Conservation (phyloP, 53 echinoderm and acorn worm genomes). For the Actinopyga echinites region DNA sequence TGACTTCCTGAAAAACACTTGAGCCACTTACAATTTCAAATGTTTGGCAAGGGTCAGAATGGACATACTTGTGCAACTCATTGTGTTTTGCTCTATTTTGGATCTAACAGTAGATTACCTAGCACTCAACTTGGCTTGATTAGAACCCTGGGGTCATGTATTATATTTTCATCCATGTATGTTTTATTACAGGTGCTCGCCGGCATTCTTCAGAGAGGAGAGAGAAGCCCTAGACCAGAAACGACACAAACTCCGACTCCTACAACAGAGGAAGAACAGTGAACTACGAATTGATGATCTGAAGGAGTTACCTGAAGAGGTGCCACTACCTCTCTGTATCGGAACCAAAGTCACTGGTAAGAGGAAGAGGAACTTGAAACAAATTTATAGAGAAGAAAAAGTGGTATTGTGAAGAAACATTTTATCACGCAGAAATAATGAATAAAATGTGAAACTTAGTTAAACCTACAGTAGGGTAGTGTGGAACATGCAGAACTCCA, state of each 20-base stretch:
- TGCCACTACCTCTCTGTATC: slow-evolving; percentile 87
- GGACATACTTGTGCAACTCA: no score
- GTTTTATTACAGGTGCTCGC: slow-evolving; percentile 70
- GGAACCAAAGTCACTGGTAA: slow-evolving; percentile 93
- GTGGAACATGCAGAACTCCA: no score
- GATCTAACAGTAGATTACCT: no score
- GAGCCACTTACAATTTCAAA: no score
- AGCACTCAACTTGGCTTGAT: no score
- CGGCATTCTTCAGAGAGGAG: slow-evolving; percentile 95
- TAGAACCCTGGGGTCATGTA: background rate
- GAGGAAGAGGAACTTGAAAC: background rate
- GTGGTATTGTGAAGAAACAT: background rate
- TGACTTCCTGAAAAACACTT: no score
- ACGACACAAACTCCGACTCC: slow-evolving; percentile 69
- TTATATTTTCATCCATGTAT: background rate
- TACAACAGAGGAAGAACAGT: slow-evolving; percentile 85
- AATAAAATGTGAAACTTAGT: no score
- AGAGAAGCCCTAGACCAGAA: slow-evolving; percentile 76
- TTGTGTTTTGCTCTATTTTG: no score
- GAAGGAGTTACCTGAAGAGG: slow-evolving; percentile 91
- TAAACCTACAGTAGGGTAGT: no score
- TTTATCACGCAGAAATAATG: no score
- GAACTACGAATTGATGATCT: slow-evolving; percentile 77
- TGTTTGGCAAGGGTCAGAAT: no score
- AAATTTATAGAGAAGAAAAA: no score